Evolutionary conservation across 2,888 invertebrate genomes (phyloP).

Genomic region (Polydrusus cervinus): DNA sequence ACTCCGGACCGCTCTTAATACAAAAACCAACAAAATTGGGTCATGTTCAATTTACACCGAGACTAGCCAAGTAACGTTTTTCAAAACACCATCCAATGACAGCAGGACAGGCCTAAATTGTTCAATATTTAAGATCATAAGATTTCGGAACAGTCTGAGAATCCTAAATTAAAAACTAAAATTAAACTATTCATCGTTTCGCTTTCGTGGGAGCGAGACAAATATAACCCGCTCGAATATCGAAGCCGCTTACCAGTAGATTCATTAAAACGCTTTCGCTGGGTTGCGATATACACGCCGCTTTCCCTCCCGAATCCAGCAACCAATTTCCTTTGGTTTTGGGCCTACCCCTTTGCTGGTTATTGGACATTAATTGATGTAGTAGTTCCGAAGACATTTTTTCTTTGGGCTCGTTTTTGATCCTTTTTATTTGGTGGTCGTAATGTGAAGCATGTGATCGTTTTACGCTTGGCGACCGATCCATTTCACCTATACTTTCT

Average conservation of each 20-base stretch:
- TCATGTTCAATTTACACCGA: too few relatives aligned
- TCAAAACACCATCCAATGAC: background rate
- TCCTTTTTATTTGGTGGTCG: conserved; percentile 63
- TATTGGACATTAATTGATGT: conserved; percentile 77
- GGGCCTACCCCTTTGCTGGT: conserved; percentile 65
- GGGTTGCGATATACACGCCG: conserved; percentile 72
- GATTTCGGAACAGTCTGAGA: conserved; percentile 37
- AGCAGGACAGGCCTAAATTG: conserved; percentile 31
- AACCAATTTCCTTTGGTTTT: conserved; percentile 69
- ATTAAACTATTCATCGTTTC: conserved; percentile 63
- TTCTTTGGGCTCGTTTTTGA: conserved; percentile 67
- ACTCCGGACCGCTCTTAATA: too few relatives aligned
- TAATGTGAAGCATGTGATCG: conserved; percentile 61
- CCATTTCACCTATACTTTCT: conserved; percentile 49
- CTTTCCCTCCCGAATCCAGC: conserved; percentile 67
- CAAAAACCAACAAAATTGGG: too few relatives aligned
- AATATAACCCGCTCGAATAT: conserved; percentile 93
- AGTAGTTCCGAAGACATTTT: conserved; percentile 73
- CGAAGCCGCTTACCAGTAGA: conserved; percentile 95
- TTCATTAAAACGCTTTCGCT: conserved; percentile 93
- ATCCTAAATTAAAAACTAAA: conserved; percentile 19
- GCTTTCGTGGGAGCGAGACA: conserved; percentile 80
- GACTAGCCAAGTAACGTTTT: too few relatives aligned
- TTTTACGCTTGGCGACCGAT: conserved; percentile 59
- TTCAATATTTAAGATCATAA: conserved; percentile 40